Conservation (phyloP, 2,113 vertebrate genomes). For the Rhinogobius similis region DNA sequence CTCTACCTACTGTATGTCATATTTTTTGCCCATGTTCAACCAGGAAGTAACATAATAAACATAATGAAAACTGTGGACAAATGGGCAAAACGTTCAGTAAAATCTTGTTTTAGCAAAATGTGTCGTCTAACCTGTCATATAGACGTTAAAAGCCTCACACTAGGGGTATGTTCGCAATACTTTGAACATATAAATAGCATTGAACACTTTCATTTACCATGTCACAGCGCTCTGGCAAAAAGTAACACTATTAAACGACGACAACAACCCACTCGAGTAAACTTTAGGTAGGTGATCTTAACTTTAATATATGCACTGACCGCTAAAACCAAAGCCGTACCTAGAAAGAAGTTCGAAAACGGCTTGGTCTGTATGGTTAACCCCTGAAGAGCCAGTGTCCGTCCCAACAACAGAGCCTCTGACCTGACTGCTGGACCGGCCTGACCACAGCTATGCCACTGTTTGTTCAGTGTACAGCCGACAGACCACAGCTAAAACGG, state of each 20-base stretch:
- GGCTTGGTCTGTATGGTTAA: slow-evolving; percentile 30
- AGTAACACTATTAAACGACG: neutral
- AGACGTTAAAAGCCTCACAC: too few relatives aligned
- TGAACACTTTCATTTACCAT: neutral
- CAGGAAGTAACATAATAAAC: too few relatives aligned
- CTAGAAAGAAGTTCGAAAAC: slow-evolving; percentile 22
- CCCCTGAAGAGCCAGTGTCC: slow-evolving; percentile 25
- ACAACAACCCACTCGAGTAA: neutral
- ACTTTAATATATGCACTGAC: neutral
- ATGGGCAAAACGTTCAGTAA: too few relatives aligned
- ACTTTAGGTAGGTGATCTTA: neutral
- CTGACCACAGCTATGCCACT: slow-evolving; percentile 65
- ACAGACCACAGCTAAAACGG: slow-evolving; percentile 56
- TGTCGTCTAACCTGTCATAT: too few relatives aligned
- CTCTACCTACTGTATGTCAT: too few relatives aligned
- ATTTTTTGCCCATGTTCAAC: too few relatives aligned
- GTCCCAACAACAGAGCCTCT: slow-evolving; percentile 66
- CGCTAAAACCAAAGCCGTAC: neutral
- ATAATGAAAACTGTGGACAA: too few relatives aligned
- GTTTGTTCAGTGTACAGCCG: slow-evolving; percentile 63
- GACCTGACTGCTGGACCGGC: slow-evolving; percentile 41
- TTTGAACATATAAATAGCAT: neutral
- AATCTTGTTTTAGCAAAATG: too few relatives aligned
- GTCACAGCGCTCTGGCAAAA: neutral
- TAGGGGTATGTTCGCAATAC: too few relatives aligned